Evolutionary conservation across 2,888 invertebrate genomes (phyloP), one percentile per base, ranked within the genome.

Genomic region (Itoplectis maculator): DNA sequence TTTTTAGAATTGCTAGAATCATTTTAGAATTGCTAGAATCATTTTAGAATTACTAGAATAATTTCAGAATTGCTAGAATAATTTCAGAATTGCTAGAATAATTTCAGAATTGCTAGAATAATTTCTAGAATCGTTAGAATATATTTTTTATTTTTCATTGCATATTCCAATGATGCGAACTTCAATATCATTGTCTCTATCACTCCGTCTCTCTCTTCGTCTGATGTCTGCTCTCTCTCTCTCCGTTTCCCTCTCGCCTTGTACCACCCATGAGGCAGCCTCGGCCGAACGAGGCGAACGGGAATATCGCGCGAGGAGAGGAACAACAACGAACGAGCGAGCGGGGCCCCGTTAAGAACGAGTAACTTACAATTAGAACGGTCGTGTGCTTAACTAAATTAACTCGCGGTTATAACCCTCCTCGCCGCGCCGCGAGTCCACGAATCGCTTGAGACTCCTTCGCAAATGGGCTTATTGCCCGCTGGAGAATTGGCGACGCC

Each of bases 311-410:
- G n/a, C 11, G 68, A 45, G 63, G 59, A 45, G 47, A 40, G 18
- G 23, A 76, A 49, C 68, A 45, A 37, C 47, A 11, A 23, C 18
- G 45, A 42, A 18, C 61, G 61, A 40, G 40, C 59, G 23, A 63
- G 15, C 20, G 37, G 13, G 47, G 45, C 74, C 74, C 74, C 70
- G 74, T 76, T 76, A 79, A 68, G 79, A 75, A 68, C 72, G 72
- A 72, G 76, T 82, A 79, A 82, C 82, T 76, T 68, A 82, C 82
- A 79, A 82, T 79, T 82, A 82, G 76, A 82, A 79, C 61, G 40
- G 61, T 23, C 47, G 61, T 79, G 61, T 45, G 75, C 79, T 82
- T 69, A 82, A 79, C 72, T 82, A 79, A 82, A 82, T 79, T 73
- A 76, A 79, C 74, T 79, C 76, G 68, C 75, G 68, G 68, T 82